phyloP scores from a whole-genome alignment of 2,888 invertebrate genomes.

The Macaria liturata region DNA sequence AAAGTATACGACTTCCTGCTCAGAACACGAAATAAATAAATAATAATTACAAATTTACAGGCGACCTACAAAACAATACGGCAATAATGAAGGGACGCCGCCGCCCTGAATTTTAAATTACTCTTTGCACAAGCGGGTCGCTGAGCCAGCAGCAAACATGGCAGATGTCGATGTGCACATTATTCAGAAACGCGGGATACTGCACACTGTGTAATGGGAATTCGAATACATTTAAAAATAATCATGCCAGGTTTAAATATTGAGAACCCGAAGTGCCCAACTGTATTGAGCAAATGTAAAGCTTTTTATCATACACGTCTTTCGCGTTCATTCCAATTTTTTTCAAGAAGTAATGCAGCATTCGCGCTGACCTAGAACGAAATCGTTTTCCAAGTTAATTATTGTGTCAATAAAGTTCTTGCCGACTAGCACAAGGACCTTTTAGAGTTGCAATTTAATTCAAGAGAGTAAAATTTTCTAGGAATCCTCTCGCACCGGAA shows the following conservation, averaged over 20 bases:
- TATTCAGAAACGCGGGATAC: constrained; percentile 3
- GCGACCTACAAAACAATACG: constrained; percentile 39
- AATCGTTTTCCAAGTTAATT: constrained; percentile 5
- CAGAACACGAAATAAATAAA: constrained; percentile 4
- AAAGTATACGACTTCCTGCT: not conserved
- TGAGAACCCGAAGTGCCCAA: no score
- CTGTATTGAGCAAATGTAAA: no score
- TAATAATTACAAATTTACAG: constrained; percentile 8
- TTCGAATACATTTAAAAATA: no score
- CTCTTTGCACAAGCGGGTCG: constrained; percentile 68
- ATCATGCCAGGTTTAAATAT: no score
- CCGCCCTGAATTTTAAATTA: constrained; percentile 77
- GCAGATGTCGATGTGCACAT: constrained; percentile 29
- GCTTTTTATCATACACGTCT: no score
- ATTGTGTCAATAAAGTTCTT: constrained; percentile 17
- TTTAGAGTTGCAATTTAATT: constrained; percentile 20
- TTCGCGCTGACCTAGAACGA: no score
- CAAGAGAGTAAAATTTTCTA: constrained; percentile 16
- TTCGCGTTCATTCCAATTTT: no score
- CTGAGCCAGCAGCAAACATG: constrained; percentile 67
- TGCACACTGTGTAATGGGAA: not conserved
- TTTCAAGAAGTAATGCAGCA: no score
- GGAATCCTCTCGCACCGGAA: constrained; percentile 11
- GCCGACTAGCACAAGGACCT: constrained; percentile 1
- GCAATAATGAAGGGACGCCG: constrained; percentile 61